A percentile compares a stretch with the other conserved stretches of the same genome.
Evolutionary conservation across 2,113 vertebrate genomes (phyloP).

Genomic region (Pao palembangensis): DNA sequence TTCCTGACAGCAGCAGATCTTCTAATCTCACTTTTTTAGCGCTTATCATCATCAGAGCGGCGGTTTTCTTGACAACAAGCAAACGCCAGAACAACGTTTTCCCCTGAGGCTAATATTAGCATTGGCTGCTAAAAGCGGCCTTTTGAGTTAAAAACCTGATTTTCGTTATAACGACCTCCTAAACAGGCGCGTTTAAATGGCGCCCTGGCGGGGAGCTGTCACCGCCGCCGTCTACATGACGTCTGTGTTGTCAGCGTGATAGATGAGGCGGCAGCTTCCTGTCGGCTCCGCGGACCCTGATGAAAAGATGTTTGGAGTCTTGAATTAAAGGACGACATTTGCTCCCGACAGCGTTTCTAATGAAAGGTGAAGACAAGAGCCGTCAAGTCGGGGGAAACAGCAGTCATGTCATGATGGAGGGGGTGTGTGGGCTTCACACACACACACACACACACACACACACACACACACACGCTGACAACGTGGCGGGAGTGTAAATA

Average conservation of each 20-base stretch:
- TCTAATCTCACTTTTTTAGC: slow-evolving; percentile 36
- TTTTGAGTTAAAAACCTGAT: no score
- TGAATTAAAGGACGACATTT: slow-evolving; percentile 1
- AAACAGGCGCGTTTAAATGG: no score
- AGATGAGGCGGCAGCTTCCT: slow-evolving; percentile 48
- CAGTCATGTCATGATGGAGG: slow-evolving; percentile 30
- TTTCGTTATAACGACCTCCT: no score
- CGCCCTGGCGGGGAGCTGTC: slow-evolving; percentile 23
- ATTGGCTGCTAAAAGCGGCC: slow-evolving; percentile 2
- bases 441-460: slow-evolving; percentile 6
- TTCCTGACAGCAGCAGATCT: slow-evolving; percentile 11
- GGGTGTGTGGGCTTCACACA: background rate
- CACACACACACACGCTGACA: slow-evolving; percentile 3
- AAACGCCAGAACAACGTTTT: slow-evolving; percentile 25
- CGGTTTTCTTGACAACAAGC: slow-evolving; percentile 25
- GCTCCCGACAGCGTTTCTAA: slow-evolving; percentile 8
- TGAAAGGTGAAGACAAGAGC: slow-evolving; percentile 38
- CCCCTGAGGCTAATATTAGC: slow-evolving; percentile 1
- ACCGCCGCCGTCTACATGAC: slow-evolving; percentile 47
- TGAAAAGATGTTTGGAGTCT: slow-evolving; percentile 29
- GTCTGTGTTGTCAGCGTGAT: slow-evolving; percentile 63
- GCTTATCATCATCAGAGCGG: slow-evolving; percentile 28
- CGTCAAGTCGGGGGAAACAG: slow-evolving; percentile 30
- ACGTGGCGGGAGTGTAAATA: slow-evolving; percentile 26
- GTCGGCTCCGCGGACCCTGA: slow-evolving; percentile 25